These are phyloP conservation scores for Candidula unifasciata DNA, from an alignment of 2,888 invertebrate genomes.

Conservation along the genomic window DNA sequence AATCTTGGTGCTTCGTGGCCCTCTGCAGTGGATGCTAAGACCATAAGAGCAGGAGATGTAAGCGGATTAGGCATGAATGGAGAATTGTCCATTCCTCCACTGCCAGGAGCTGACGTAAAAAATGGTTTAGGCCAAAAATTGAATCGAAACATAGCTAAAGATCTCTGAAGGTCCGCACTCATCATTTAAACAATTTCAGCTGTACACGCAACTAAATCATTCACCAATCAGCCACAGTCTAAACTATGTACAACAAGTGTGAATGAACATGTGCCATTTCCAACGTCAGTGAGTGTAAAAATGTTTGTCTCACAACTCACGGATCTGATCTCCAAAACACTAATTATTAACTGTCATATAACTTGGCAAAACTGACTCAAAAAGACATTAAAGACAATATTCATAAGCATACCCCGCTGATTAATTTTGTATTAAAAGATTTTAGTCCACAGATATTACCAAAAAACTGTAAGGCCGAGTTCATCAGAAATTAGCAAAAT, in stretches of 20 bases:
- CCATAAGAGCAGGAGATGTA: conserved; percentile 73
- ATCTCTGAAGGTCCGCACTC: conserved; percentile 54
- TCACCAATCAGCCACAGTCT: background rate
- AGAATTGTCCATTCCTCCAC: conserved; percentile 70
- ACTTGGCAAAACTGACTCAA: background rate
- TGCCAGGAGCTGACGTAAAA: conserved; percentile 66
- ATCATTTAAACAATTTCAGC: conserved; percentile 46
- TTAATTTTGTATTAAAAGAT: too few species aligned
- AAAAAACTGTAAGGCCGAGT: too few species aligned
- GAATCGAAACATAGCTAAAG: conserved; percentile 71
- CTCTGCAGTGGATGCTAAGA: conserved; percentile 72
- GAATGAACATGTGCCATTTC: background rate
- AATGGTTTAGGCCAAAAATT: conserved; percentile 75
- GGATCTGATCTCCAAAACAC: background rate
- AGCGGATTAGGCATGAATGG: conserved; percentile 71
- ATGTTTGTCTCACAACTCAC: background rate
- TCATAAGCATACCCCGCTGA: too few species aligned
- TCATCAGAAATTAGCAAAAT: too few species aligned
- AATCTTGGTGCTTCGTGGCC: conserved; percentile 67
- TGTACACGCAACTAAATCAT: background rate
- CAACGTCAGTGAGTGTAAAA: background rate
- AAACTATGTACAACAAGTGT: background rate
- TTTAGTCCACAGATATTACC: too few species aligned
- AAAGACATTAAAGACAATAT: background rate
- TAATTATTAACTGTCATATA: background rate